Evolutionary conservation across 2,113 vertebrate genomes (phyloP), one percentile per base, ranked within the genome.

Genomic region (Peromyscus polionotus): DNA sequence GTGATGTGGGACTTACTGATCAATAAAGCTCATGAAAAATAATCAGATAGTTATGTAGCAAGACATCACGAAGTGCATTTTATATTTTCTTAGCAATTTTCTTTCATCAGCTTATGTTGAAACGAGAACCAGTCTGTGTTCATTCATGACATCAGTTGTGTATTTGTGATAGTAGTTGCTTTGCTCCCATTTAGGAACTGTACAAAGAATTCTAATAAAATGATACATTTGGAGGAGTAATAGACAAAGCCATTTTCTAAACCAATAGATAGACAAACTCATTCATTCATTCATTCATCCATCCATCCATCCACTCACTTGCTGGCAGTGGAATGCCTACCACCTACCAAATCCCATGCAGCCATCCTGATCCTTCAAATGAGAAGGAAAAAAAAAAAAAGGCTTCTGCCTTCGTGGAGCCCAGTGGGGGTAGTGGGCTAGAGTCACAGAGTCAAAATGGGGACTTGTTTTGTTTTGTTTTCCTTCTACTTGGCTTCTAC

Each of bases 1-100:
- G 59, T n/a, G 42, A 19, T 63, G 7, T 85, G 31, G 39, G 24
- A 91, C 68, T 95, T 75, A 84, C 31, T 12, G 20, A 76, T 70
- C 39, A 96, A 61, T 80, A 96, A 95, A 89, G 8, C 24, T 75
- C 14, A 63, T 93, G 61, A 77, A 77, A 36, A 77, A 31, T 67
- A 81, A 54, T 93, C 61, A 88, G 36, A n/a, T 39, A 81, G 79
- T 5, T 76, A 70, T 3, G 48, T 20, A 81, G 33, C 26, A 83
- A 92, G 3, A 80, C 65, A 59, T 95, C 68, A 95, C 22, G 57
- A 77, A 80, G 36, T 73, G 31, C 57, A 76, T 88, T 88, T 20
- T 57, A 24, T 70, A 79, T 75, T 77, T 91, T 80, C 67, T 61
- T 95, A 94, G 48, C 4, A 77, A 51, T 89, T 93, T 96, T 93